Percentiles rank a stretch among this genome's conserved stretches.
Evolutionary conservation across 2,888 invertebrate species (phyloP).

Genomic region (Noctua janthe): DNA sequence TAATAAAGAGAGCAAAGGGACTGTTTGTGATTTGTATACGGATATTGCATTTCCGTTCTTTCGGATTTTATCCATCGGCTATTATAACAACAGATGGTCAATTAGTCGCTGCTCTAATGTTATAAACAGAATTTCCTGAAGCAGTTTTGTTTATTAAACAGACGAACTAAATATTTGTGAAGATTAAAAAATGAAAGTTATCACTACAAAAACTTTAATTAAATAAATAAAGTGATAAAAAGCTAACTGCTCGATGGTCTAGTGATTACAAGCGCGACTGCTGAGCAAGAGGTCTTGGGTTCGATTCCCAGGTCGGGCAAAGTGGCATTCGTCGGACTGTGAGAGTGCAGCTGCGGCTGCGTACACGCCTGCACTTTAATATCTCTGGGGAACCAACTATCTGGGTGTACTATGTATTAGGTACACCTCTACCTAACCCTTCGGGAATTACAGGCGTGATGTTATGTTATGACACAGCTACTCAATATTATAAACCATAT

Average conservation of each 20-base stretch:
- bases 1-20: neutral
- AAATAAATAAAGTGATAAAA: neutral
- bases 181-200: neutral
- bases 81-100: neutral
- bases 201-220: too few species aligned
- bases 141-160: neutral
- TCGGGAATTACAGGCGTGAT: neutral
- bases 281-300: neutral
- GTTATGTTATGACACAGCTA: neutral
- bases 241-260: neutral
- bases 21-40: neutral
- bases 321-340: neutral
- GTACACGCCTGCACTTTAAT: too few species aligned
- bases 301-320: neutral
- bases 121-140: neutral
- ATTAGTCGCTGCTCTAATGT: neutral
- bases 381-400: neutral
- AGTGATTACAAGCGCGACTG: neutral
- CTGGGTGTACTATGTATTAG: neutral
- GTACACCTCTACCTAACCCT: neutral
- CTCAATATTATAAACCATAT: neutral
- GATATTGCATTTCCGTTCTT: neutral
- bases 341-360: too few species aligned
- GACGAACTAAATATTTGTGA: neutral
- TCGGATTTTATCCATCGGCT: neutral